Base-by-base conservation (phyloP, 2,797 vertebrate species). In the Ctenopoma multispine region DNA sequence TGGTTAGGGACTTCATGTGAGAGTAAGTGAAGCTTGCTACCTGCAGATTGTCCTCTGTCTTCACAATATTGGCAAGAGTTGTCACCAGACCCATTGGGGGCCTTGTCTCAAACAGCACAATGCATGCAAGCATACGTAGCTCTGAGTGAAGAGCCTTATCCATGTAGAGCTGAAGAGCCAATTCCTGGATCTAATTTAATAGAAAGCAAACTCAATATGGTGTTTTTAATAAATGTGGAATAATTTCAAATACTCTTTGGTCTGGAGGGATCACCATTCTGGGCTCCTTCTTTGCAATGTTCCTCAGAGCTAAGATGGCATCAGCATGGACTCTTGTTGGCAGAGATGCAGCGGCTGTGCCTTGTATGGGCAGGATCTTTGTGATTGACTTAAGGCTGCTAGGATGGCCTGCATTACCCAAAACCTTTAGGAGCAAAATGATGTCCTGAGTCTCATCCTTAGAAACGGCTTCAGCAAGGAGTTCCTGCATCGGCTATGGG, bases 11-110 rank as follows among this genome's bases (percentile, higher is more conserved):
- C 78, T 94, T 95, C 75, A 97, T 86, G 64, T 96, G 72, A 47
- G 95, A 95, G 66, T 93, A 96, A 51, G 93, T 83, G 72, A 96
- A 97, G 80, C 92, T 95, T 69, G 92, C 93, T 50, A 97, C 95
- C 73, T 96, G 94, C 87, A 93, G 71, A 74, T 94, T 95, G 1
- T 90, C 47, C 74, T 97, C 96, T 20, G 79, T 89, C 81, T 91
- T 90, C 73, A 96, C 83, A 73, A 92, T 83, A 65, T 93, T 89
- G 71, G 90, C 92, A 65, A 97, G 18, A 11, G 81, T 87, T 65
- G 87, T 89, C 63, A 96, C 67, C 3, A 94, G 55, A 49, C 92
- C 89, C 63, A 94, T 79, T 21, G 94, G 86, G 18, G 95, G 92
- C 55, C 92, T 96, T 31, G 93, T 92, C 83, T 96, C 95, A 86